phyloP scores from a whole-genome alignment of 2,113 vertebrate genomes.

The Platysteira castanea region DNA sequence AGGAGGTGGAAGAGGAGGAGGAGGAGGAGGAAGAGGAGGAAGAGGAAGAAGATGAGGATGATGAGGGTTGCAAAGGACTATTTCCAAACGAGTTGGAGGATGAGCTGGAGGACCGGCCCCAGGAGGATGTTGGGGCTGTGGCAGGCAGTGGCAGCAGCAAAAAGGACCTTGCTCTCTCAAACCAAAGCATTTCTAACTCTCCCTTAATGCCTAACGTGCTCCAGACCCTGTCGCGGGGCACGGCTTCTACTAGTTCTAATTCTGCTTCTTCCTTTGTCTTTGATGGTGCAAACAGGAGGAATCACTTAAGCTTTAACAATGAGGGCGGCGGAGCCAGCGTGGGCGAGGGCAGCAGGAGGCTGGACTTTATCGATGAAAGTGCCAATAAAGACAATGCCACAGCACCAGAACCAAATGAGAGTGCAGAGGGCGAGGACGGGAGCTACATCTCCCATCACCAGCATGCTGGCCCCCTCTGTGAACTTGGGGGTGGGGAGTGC shows the following conservation, averaged over 20 bases:
- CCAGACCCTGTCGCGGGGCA: conserved; percentile 89
- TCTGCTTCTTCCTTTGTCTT: conserved; percentile 90
- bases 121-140: conserved; percentile 77
- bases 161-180: conserved; percentile 97
- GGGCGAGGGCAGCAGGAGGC: conserved; percentile 90
- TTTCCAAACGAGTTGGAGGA: conserved; percentile 82
- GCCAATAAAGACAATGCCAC: conserved; percentile 99
- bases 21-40: conserved; percentile 87
- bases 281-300: conserved; percentile 90
- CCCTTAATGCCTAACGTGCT: conserved; percentile 99
- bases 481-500: conserved; percentile 90
- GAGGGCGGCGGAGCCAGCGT: conserved; percentile 86
- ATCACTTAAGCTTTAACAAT: conserved; percentile 99
- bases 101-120: conserved; percentile 84
- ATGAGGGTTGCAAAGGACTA: conserved; percentile 82
- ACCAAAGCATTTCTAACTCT: conserved; percentile 99
- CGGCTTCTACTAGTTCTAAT: conserved; percentile 88
- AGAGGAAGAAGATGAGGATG: conserved; percentile 88
- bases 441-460: conserved; percentile 80
- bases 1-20: conserved; percentile 75
- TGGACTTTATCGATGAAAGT: conserved; percentile 94
- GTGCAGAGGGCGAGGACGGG: conserved; percentile 91
- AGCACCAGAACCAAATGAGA: conserved; percentile 99
- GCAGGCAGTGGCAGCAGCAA: conserved; percentile 82
- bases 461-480: conserved; percentile 86